phyloP scores from a whole-genome alignment of 2,797 vertebrate species.

The Oryzias sinensis region DNA sequence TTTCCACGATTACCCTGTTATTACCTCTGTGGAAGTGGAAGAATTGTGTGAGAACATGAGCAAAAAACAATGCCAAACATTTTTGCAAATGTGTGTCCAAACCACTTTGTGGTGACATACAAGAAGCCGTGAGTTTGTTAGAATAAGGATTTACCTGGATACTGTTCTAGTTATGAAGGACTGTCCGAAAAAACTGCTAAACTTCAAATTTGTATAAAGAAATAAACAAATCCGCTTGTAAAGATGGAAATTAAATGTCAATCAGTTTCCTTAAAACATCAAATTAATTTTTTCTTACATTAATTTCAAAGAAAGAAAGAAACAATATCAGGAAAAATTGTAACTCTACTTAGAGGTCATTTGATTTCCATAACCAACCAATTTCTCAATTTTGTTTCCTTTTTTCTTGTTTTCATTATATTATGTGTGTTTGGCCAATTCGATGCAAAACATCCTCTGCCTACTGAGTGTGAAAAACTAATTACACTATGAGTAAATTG shows the following conservation, averaged over 20 bases:
- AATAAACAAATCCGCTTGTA: conserved; percentile 29
- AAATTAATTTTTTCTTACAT: conserved; percentile 21
- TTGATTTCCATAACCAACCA: conserved; percentile 28
- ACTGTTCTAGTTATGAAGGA: conserved; percentile 8
- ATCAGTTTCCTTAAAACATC: conserved; percentile 19
- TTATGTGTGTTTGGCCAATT: conserved; percentile 17
- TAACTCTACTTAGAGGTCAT: conserved; percentile 20
- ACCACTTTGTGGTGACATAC: too few species aligned
- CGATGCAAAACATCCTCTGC: conserved; percentile 63
- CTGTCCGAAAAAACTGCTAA: conserved; percentile 14
- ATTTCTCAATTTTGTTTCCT: conserved; percentile 11
- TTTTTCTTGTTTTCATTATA: conserved; percentile 3
- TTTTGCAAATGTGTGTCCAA: too few species aligned
- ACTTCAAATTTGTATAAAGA: conserved; percentile 32
- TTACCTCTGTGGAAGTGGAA: conserved; percentile 31
- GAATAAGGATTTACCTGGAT: conserved; percentile 12
- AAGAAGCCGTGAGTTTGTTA: not conserved
- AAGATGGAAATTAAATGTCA: conserved; percentile 20
- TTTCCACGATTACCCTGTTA: conserved; percentile 33
- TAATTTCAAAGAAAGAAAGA: conserved; percentile 15
- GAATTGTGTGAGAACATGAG: conserved; percentile 36
- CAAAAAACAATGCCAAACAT: conserved; percentile 7
- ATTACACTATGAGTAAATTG: conserved; percentile 70
- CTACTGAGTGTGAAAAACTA: conserved; percentile 68
- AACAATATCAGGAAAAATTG: conserved; percentile 18